Evolutionary conservation across 2,888 invertebrate genomes (phyloP).

Genomic region (Bimastos eiseni): DNA sequence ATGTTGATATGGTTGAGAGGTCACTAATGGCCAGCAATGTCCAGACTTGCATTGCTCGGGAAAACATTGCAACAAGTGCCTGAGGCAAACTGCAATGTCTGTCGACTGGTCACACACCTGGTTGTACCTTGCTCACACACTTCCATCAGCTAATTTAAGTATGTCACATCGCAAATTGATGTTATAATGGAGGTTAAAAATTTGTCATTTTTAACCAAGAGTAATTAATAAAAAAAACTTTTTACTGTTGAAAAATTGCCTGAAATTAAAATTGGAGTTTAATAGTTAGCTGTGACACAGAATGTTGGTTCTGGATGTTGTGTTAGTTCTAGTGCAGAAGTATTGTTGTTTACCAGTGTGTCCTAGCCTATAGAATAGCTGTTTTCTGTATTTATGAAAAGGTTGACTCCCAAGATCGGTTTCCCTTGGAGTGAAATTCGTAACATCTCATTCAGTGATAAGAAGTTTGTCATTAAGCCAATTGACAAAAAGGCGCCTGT

Average conservation of each 20-base stretch:
- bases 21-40: background rate
- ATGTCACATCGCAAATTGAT: background rate
- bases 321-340: background rate
- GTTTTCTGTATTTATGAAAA: slow-evolving; percentile 30
- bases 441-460: slow-evolving; percentile 98
- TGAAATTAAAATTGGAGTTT: background rate
- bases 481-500: slow-evolving; percentile 97
- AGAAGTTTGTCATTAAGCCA: slow-evolving; percentile 98
- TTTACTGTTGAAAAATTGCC: background rate
- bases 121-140: background rate
- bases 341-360: background rate
- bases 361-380: background rate
- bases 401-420: slow-evolving; percentile 83
- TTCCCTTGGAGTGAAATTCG: slow-evolving; percentile 99
- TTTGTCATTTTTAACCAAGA: background rate
- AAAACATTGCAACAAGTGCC: slow-evolving; percentile 3
- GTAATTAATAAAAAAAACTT: background rate
- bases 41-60: background rate
- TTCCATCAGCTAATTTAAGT: background rate
- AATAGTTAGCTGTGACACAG: background rate
- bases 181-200: background rate
- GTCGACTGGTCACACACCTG: background rate
- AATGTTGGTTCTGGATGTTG: background rate
- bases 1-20: background rate
- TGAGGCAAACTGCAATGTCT: slow-evolving; percentile 2